Conservation (phyloP, 2,113 vertebrate species). For the Lathamus discolor region DNA sequence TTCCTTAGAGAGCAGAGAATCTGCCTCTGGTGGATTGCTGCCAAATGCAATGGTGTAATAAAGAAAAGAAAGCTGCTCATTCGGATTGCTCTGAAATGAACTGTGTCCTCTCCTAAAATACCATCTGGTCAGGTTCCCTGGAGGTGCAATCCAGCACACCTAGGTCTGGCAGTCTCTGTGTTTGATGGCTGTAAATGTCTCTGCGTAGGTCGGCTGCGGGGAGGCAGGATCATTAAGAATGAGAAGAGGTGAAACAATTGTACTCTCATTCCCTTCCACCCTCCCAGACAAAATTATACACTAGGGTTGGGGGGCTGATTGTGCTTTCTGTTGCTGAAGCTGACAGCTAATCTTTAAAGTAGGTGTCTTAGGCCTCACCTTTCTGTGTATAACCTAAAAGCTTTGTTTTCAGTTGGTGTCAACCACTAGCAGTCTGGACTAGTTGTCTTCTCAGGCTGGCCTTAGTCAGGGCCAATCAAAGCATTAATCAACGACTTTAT, state of each 20-base stretch:
- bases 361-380: not conserved
- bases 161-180: constrained; percentile 70
- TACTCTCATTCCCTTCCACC: constrained; percentile 42
- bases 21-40: constrained; percentile 78
- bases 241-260: constrained; percentile 48
- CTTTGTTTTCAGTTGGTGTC: constrained; percentile 51
- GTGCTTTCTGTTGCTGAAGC: not conserved
- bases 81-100: constrained; percentile 80
- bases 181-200: constrained; percentile 70
- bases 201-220: constrained; percentile 42
- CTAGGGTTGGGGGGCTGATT: not conserved
- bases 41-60: constrained; percentile 78
- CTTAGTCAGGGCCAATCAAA: not conserved
- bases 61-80: constrained; percentile 78
- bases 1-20: constrained; percentile 78
- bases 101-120: constrained; percentile 82
- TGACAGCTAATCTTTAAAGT: constrained; percentile 44
- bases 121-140: constrained; percentile 76
- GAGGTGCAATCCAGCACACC: constrained; percentile 73
- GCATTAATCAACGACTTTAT: constrained; percentile 37
- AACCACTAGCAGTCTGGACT: constrained; percentile 17
- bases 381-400: constrained; percentile 12
- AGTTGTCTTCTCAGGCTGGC: not conserved
- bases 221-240: constrained; percentile 68
- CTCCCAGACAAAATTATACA: constrained; percentile 41